Evolutionary conservation across 2,888 invertebrate species (phyloP), one percentile per base, ranked within the genome.

Genomic region (Phyllotreta cruciferae): DNA sequence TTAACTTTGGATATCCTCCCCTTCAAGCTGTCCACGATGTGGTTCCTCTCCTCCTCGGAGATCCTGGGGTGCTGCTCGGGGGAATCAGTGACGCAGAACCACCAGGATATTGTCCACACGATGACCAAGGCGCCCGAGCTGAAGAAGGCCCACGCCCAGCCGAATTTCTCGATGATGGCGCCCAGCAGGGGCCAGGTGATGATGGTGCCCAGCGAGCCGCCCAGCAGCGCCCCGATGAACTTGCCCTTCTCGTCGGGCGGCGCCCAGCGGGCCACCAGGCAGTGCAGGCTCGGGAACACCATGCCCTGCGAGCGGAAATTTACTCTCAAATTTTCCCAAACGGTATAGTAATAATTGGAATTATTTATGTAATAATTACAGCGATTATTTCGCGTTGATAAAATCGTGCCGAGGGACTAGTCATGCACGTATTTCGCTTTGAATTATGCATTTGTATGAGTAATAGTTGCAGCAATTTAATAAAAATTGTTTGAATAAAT

Each of bases 1-100:
- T 71, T 73, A 74, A 83, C 85, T 62, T 82, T 63, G 1, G 64
- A 65, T 14, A 69, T 49, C 1, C 44, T 55, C 14, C 70, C 70
- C 1, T 67, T 66, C 9, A 74, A 79, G 61, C 87, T 85, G 52
- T 85, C 85, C 70, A 82, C 78, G 63, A 87, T 86, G 66, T 83
- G 82, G 6, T 76, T 75, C 57, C 77, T 82, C 69, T 87, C 87
- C 8, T 79, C 77, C 0, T 75, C 74, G 1, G 80, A 79, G 56
- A 87, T 87, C 35, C 84, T 78, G 0, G 85, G 84, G 74, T 87
- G 87, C n/a, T 80, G 70, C 1, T 80, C 80, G 0, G 87, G 87
- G 0, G 83, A 78, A 69, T 87, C 85, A 57, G 82, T 79, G 0
- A 85, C 84, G 1, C 85, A 71, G 44, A 79, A 72, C 10, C 68